Evolutionary conservation across 2,888 invertebrate genomes (phyloP), one percentile per base, ranked within the genome.

Genomic region (Drosophila nr. fundita): DNA sequence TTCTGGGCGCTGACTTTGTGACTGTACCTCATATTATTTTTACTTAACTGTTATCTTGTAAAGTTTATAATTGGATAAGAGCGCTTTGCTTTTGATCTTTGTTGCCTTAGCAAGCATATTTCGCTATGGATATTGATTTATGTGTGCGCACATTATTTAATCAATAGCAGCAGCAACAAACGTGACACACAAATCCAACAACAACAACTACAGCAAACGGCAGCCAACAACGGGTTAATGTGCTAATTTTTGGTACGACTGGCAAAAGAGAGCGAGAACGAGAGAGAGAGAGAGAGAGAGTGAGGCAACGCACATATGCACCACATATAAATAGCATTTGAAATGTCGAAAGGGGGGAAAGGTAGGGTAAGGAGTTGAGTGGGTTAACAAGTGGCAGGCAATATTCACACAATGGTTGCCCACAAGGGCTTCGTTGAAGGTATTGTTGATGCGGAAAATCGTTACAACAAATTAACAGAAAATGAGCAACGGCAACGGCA

Each of bases 381-480:
- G 66, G 27, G 57, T 49, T 78, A 78, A 81, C 81, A 78, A 78
- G 78, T 78, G 81, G 78, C 73, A 77, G 59, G 77, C 59, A 52
- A 73, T 78, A 66, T 60, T 73, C 81, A 78, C 78, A 78, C 78
- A 78, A 68, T 73, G 65, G 62, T 77, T 77, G 68, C 81, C 65
- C 78, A 68, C 81, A 80, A 77, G 78, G 81, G 81, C 78, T 67
- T 68, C 66, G 29, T n/a, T 59, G 61, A 52, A 52, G 60, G 40
- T 32, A 52, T 66, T 62, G 52, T 64, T 72, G 80, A 76, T 83
- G 87, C 87, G 87, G 89, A 86, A 87, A 90, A 89, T 87, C 89
- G 90, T 76, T 89, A 80, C 85, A 90, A 59, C 84, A 89, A 90
- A 89, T 87, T 89, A 80, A 83, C 85, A 74, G 84, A 80, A 84